Evolutionary conservation across 1,140 invertebrate genomes (phyloP).

Genomic region (Pseudomyrmex gracilis): DNA sequence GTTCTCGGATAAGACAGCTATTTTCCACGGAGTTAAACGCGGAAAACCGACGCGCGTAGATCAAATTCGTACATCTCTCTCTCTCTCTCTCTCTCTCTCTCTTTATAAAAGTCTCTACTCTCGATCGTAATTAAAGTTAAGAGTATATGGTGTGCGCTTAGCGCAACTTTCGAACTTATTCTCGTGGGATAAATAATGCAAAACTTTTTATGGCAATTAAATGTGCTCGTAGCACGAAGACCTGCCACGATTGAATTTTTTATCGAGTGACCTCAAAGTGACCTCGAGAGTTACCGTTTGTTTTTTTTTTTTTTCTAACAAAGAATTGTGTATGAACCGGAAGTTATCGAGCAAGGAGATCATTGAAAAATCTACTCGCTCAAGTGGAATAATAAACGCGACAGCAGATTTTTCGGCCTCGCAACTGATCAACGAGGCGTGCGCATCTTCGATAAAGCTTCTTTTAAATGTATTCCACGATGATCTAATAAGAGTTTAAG

Average conservation of each 20-base stretch:
- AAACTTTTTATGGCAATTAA: background rate
- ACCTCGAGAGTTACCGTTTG: background rate
- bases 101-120: background rate
- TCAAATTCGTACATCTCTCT: conserved; percentile 39
- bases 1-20: conserved; percentile 48
- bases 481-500: conserved; percentile 1
- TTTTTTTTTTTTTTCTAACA: background rate
- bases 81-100: no score
- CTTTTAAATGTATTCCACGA: conserved; percentile 3
- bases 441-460: conserved; percentile 1
- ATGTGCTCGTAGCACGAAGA: background rate
- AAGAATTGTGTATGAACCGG: conserved; percentile 13
- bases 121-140: conserved; percentile 45
- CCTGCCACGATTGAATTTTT: background rate
- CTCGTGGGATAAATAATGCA: conserved; percentile 14
- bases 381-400: conserved; percentile 28
- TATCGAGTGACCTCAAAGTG: background rate
- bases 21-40: conserved; percentile 42
- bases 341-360: conserved; percentile 17
- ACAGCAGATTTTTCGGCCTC: conserved; percentile 22
- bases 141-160: background rate
- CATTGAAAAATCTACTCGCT: background rate
- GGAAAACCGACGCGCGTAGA: conserved; percentile 16
- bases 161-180: background rate
- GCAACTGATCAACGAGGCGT: conserved; percentile 22